Percentiles rank a stretch among this genome's conserved stretches.
These are phyloP conservation scores for Balaeniceps rex DNA, from an alignment of 2,113 vertebrate species.

Conservation along the genomic window DNA sequence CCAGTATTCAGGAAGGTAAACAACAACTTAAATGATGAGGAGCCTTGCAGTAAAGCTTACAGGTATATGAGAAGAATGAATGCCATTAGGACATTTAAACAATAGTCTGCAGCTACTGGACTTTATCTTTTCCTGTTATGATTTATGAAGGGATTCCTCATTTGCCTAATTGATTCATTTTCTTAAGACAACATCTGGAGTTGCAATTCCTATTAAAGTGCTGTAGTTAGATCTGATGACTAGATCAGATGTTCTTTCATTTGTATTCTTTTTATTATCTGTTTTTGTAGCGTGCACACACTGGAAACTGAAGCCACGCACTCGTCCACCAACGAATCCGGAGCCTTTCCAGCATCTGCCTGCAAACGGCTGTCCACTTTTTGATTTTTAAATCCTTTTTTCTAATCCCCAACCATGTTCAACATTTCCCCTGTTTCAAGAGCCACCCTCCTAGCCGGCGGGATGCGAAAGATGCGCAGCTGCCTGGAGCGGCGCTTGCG, in stretches of 20 bases:
- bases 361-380: neutral
- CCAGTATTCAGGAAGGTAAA: constrained; percentile 63
- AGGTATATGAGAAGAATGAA: constrained; percentile 13
- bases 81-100: neutral
- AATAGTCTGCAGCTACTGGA: neutral
- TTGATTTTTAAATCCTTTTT: neutral
- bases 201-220: constrained; percentile 68
- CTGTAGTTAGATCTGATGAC: constrained; percentile 62
- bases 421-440: neutral
- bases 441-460: neutral
- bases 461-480: neutral
- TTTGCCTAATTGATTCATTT: constrained; percentile 77
- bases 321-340: neutral
- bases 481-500: neutral
- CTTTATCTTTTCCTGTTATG: neutral
- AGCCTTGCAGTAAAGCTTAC: constrained; percentile 1
- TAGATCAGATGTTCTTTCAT: constrained; percentile 65
- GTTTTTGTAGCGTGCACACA: neutral
- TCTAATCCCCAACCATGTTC: neutral
- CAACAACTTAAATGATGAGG: constrained; percentile 44
- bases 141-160: constrained; percentile 64
- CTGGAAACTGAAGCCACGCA: neutral
- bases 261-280: constrained; percentile 45
- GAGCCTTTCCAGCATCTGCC: neutral
- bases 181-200: constrained; percentile 74